Evolutionary conservation across 2,888 invertebrate genomes (phyloP).

Genomic region (Uropetala carovei): DNA sequence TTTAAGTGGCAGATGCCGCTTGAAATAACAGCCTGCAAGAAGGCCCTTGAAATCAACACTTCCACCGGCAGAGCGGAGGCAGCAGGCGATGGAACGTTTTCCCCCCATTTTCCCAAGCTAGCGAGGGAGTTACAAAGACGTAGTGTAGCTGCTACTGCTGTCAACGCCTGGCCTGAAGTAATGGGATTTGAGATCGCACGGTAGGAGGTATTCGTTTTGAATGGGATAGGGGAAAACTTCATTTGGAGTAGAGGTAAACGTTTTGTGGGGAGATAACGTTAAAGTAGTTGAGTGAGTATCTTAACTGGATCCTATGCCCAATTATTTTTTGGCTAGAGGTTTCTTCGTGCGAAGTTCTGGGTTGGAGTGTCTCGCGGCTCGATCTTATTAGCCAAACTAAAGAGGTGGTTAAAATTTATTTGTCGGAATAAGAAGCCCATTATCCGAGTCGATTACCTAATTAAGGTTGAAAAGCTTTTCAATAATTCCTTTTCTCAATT

Average conservation of each 20-base stretch:
- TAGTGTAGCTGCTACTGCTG: neutral
- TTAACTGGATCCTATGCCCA: too few relatives aligned
- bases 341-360: too few relatives aligned
- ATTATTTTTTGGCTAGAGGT: too few relatives aligned
- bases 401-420: too few relatives aligned
- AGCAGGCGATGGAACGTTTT: too few relatives aligned
- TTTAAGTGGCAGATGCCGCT: conserved; percentile 32
- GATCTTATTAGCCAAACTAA: too few relatives aligned
- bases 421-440: too few relatives aligned
- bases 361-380: too few relatives aligned
- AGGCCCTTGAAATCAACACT: conserved; percentile 26
- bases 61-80: neutral
- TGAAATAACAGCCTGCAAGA: neutral
- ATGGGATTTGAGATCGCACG: conserved; percentile 17
- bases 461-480: too few relatives aligned
- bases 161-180: neutral
- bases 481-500: too few relatives aligned
- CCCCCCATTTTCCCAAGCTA: neutral
- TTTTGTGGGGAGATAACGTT: neutral
- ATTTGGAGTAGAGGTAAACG: neutral
- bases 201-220: neutral
- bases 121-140: neutral
- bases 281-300: neutral
- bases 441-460: too few relatives aligned
- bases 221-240: neutral